Base-by-base conservation (phyloP, 2,113 vertebrate species). In the Entomyzon cyanotis region DNA sequence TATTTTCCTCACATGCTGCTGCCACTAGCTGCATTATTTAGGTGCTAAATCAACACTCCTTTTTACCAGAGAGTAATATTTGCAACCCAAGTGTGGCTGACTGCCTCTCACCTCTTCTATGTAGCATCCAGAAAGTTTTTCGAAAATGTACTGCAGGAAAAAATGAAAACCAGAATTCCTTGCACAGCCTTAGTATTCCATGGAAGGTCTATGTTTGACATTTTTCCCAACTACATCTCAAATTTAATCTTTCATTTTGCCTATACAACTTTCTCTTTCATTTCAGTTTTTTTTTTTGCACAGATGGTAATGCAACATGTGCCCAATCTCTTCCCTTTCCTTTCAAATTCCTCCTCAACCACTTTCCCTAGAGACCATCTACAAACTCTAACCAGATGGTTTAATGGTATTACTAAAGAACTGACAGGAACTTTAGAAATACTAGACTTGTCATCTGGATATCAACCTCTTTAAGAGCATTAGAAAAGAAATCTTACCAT, bases 251-350 rank as follows among this genome's bases (percentile, higher is more conserved):
- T 91, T 67, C 31, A 55, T 16, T 44, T 77, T 67, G 11, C 33
- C 27, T 25, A 4, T 16, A 30, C 30, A 69, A 19, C 5, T 84
- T 52, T 42, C 23, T 68, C 25, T 31, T 81, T 71, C 35, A 23
- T 11, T 33, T 20, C 1, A 10, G 15, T 47, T 10, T 14, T 58
- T 27, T 27, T 71, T 73, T 35, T 50, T 20, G 42, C 35, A 17
- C 7, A 47, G 12, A 30, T 69, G 10, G 1, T 69, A 52, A 85
- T 15, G 22, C 10, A 62, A 21, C 6, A 10, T 5, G 7, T 84
- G 27, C 5, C 8, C 1, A 0, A 13, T 24, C 15, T 70, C 4
- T 50, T 17, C 10, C 9, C 8, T 70, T 11, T 55, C 9, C 25
- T 87, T 81, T 87, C 16, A 35, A 42, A 78, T 44, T 50, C 13